These are phyloP conservation scores for Drosophila melanosoma DNA, from an alignment of 2,888 invertebrate genomes.

Conservation along the genomic window DNA sequence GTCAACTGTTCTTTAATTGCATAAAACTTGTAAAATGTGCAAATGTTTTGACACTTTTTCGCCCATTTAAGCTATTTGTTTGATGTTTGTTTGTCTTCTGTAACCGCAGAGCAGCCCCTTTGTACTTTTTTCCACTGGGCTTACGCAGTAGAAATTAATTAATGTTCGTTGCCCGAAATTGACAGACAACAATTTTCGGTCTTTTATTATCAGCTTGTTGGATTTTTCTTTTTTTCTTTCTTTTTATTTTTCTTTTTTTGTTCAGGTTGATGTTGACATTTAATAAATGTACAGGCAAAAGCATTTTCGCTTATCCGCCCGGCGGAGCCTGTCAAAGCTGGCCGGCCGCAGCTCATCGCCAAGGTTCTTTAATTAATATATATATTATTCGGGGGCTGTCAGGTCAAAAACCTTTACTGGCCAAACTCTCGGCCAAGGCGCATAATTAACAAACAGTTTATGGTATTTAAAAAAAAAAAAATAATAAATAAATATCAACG, in stretches of 20 bases:
- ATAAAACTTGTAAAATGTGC: constrained; percentile 9
- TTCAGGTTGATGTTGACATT: constrained; percentile 47
- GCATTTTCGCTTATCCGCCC: constrained; percentile 57
- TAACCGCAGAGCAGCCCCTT: background rate
- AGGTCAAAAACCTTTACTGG: constrained; percentile 31
- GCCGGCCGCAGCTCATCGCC: constrained; percentile 32
- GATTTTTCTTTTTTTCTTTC: background rate
- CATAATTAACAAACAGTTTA: constrained; percentile 73
- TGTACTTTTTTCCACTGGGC: background rate
- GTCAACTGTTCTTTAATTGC: background rate
- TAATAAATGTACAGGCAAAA: constrained; percentile 69
- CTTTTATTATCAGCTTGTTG: constrained; percentile 42
- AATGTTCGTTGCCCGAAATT: constrained; percentile 51
- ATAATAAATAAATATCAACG: constrained; percentile 56
- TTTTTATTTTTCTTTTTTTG: constrained; percentile 5
- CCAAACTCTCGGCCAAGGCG: constrained; percentile 43
- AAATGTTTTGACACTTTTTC: background rate
- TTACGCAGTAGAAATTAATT: constrained; percentile 41
- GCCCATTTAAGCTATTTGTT: background rate
- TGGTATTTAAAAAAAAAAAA: constrained; percentile 63
- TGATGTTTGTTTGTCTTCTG: background rate
- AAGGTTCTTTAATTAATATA: constrained; percentile 75
- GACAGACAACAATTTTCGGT: constrained; percentile 58
- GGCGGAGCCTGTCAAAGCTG: constrained; percentile 45
- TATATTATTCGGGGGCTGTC: constrained; percentile 59